Conservation (phyloP, 2,888 invertebrate genomes). For the Incurvaria masculella region DNA sequence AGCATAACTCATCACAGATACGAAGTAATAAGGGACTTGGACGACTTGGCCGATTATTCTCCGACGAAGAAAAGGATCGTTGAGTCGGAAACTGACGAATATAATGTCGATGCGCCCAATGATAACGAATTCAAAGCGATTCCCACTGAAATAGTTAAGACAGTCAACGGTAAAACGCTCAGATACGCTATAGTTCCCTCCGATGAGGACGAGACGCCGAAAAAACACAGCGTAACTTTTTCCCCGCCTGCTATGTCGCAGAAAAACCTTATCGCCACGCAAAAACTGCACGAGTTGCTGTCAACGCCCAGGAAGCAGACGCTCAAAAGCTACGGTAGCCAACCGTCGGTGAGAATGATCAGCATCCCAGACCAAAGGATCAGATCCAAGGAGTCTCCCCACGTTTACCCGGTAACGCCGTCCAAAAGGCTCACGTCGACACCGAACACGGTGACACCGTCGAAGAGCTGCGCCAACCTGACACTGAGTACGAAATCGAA, state of each 20-base stretch:
- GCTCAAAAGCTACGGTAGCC: conserved; percentile 45
- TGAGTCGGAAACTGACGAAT: conserved; percentile 43
- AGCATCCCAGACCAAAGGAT: conserved; percentile 28
- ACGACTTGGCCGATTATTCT: conserved; percentile 39
- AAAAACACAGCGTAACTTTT: conserved; percentile 39
- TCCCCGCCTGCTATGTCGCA: conserved; percentile 47
- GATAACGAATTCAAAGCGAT: conserved; percentile 55
- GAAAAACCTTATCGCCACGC: conserved; percentile 67
- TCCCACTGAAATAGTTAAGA: conserved; percentile 58
- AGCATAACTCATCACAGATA: conserved; percentile 45
- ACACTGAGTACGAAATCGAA: conserved; percentile 24
- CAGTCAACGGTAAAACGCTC: conserved; percentile 57
- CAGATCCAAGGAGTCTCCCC: conserved; percentile 25
- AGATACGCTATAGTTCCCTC: conserved; percentile 60
- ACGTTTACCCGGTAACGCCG: conserved; percentile 26
- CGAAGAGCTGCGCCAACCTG: conserved; percentile 48
- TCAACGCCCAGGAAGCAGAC: conserved; percentile 66
- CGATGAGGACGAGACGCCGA: conserved; percentile 48
- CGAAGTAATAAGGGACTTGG: conserved; percentile 52
- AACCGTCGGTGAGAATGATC: conserved; percentile 46
- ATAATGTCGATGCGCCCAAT: conserved; percentile 54
- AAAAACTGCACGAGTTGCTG: conserved; percentile 70
- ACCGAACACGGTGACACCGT: conserved; percentile 42
- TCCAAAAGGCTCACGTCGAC: conserved; percentile 39
- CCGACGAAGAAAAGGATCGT: conserved; percentile 50